phyloP scores from a whole-genome alignment of 2,113 vertebrate species.

The Pomatorhinus ruficollis region DNA sequence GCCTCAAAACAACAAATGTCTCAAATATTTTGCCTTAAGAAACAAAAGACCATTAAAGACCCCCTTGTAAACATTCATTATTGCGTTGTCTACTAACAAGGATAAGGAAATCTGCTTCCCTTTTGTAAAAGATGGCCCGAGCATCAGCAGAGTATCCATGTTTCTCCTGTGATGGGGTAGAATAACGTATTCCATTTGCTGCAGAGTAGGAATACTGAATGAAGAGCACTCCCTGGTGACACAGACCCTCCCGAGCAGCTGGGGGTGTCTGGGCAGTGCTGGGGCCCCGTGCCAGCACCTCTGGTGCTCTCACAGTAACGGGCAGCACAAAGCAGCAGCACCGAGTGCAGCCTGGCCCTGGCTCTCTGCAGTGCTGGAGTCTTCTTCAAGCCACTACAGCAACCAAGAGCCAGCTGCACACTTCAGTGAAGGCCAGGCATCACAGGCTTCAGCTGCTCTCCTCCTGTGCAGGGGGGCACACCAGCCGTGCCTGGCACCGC shows the following conservation, averaged over 20 bases:
- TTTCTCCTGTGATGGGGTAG: not conserved
- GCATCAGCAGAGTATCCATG: not conserved
- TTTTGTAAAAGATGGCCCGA: not conserved
- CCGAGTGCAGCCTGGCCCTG: accelerated
- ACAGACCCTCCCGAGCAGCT: not conserved
- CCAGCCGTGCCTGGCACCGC: accelerated
- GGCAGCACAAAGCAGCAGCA: not conserved
- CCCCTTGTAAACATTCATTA: not conserved
- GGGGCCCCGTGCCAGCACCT: not conserved
- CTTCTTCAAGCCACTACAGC: not conserved
- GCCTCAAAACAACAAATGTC: slow-evolving; percentile 68
- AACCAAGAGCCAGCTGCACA: not conserved
- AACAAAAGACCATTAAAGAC: slow-evolving; percentile 51
- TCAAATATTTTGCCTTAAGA: slow-evolving; percentile 68
- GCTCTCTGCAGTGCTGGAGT: not conserved
- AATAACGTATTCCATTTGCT: not conserved
- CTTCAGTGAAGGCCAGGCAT: not conserved
- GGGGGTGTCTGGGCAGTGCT: not conserved
- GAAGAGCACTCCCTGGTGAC: not conserved
- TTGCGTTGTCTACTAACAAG: not conserved
- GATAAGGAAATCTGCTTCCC: not conserved
- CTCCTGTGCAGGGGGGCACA: not conserved
- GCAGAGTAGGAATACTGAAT: not conserved
- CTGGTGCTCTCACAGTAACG: accelerated
- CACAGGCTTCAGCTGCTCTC: accelerated